These are phyloP conservation scores for Salvelinus sp. DNA, from an alignment of 2,113 vertebrate genomes.

Conservation along the genomic window DNA sequence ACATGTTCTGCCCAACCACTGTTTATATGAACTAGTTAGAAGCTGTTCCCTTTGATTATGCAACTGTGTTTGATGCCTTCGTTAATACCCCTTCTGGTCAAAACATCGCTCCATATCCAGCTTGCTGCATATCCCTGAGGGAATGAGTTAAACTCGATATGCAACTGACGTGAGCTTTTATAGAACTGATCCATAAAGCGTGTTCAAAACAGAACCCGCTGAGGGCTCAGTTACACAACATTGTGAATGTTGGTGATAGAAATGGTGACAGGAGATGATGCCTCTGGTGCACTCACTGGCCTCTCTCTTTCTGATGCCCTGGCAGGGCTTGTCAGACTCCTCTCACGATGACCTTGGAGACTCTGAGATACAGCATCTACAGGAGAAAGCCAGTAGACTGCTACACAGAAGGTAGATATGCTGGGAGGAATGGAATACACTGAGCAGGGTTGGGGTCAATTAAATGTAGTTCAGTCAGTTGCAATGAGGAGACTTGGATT, in stretches of 20 bases:
- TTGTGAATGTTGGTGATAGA: too few species aligned
- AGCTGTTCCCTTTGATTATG: constrained; percentile 2
- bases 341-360: constrained; percentile 70
- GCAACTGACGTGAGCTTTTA: too few species aligned
- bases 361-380: constrained; percentile 76
- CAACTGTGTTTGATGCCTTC: constrained; percentile 18
- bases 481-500: not conserved
- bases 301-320: not conserved
- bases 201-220: too few species aligned
- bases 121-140: not conserved
- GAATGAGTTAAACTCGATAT: too few species aligned
- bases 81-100: not conserved
- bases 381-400: constrained; percentile 76
- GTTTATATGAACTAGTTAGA: constrained; percentile 33
- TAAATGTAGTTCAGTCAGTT: not conserved
- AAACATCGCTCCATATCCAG: constrained; percentile 5
- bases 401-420: constrained; percentile 74
- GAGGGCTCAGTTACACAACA: too few species aligned
- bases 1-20: constrained; percentile 29
- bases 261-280: too few species aligned
- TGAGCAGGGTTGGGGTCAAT: not conserved
- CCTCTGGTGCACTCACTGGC: not conserved
- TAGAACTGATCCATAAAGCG: too few species aligned
- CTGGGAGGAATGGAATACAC: not conserved
- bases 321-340: constrained; percentile 64